Conservation (phyloP, 2,888 invertebrate genomes). For the Tachina grossa region DNA sequence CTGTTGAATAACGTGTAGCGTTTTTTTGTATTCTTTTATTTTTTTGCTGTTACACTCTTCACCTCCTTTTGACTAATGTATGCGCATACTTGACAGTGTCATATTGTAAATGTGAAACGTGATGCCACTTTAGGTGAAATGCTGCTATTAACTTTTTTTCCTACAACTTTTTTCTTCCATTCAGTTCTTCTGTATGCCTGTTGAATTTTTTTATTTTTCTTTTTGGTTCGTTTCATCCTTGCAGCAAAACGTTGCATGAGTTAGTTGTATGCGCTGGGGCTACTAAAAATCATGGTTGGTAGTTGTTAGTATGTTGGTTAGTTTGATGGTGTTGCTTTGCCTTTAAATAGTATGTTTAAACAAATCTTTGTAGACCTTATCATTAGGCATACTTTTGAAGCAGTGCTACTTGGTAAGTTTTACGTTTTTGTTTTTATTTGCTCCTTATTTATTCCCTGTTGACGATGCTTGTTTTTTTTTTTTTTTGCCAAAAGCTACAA, state of each 20-base stretch:
- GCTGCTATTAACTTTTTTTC: slow-evolving; percentile 66
- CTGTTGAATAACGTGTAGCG: slow-evolving; percentile 57
- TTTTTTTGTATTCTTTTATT: slow-evolving; percentile 31
- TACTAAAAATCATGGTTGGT: slow-evolving; percentile 7
- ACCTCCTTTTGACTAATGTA: slow-evolving; percentile 68
- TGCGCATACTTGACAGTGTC: slow-evolving; percentile 72
- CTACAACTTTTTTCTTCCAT: slow-evolving; percentile 25
- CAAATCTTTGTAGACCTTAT: slow-evolving; percentile 71
- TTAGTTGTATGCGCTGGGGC: slow-evolving; percentile 3
- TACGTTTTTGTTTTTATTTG: slow-evolving; percentile 1
- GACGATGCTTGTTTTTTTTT: slow-evolving; percentile 44
- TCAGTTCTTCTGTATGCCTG: slow-evolving; percentile 40
- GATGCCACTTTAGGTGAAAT: slow-evolving; percentile 73
- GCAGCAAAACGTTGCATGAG: slow-evolving; percentile 2
- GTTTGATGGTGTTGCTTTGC: slow-evolving; percentile 50
- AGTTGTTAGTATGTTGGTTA: slow-evolving; percentile 18
- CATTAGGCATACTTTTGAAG: slow-evolving; percentile 69
- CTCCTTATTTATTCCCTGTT: slow-evolving; percentile 1
- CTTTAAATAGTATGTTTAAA: slow-evolving; percentile 67
- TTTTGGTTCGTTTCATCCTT: not conserved
- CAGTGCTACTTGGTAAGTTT: slow-evolving; percentile 60
- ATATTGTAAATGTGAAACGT: slow-evolving; percentile 73
- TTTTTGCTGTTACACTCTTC: slow-evolving; percentile 49
- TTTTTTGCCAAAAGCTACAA: slow-evolving; percentile 59
- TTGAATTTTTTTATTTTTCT: slow-evolving; percentile 37